A percentile compares a stretch with the other conserved stretches of the same genome.
phyloP scores from a whole-genome alignment of 2,888 invertebrate species.

The Epirrhoe alternata region DNA sequence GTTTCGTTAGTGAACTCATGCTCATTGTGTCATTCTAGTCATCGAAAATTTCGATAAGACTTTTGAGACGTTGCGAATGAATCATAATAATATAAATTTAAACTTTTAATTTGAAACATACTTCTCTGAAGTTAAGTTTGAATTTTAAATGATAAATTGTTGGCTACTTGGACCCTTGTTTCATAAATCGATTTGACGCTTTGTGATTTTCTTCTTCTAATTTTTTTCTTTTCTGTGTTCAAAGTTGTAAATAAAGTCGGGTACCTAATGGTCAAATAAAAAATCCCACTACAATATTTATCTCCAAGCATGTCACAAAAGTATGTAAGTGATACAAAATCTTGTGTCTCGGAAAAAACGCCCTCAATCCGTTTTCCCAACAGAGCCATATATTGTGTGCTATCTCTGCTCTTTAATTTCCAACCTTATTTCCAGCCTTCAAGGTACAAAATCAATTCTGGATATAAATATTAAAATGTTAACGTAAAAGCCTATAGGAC shows the following conservation, averaged over 20 bases:
- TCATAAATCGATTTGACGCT: too few species aligned
- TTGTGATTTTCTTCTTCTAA: too few species aligned
- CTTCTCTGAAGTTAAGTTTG: too few species aligned
- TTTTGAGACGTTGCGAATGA: too few species aligned
- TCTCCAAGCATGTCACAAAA: not conserved
- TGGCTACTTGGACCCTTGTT: too few species aligned
- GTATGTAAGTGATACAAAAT: not conserved
- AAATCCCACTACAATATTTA: not conserved
- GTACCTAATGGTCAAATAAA: not conserved
- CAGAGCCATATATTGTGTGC: not conserved
- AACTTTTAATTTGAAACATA: too few species aligned
- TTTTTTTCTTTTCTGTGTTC: too few species aligned
- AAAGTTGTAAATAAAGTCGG: not conserved
- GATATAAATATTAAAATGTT: constrained; percentile 4
- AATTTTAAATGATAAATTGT: too few species aligned
- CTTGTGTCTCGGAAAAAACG: not conserved
- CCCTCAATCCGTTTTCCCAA: constrained; percentile 1
- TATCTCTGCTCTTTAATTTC: not conserved
- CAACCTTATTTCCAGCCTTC: not conserved
- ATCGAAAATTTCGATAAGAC: too few species aligned
- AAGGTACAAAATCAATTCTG: constrained; percentile 11
- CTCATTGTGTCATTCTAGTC: too few species aligned
- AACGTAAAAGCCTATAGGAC: constrained; percentile 16
- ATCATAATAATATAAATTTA: too few species aligned
- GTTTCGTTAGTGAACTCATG: too few species aligned